Evolutionary conservation across 2,113 vertebrate species (phyloP), one percentile per base, ranked within the genome.

Genomic region (Donacobius atricapilla): DNA sequence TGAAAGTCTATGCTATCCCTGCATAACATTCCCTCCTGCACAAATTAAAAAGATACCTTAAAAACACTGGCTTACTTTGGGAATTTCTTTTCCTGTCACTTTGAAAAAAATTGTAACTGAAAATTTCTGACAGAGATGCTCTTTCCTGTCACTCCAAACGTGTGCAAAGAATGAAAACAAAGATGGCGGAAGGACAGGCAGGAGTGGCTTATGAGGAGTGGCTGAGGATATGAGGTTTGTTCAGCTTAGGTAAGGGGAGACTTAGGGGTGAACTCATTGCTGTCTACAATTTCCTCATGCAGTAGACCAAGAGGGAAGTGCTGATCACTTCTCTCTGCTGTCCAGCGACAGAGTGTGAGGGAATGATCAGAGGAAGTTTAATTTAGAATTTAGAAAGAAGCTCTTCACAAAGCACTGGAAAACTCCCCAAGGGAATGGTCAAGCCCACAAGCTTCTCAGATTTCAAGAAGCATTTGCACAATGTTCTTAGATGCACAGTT

Each of bases 131-230:
- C 10, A n/a, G n/a, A 58, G 25, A 30, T 69, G 13, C 2, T n/a
- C 8, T 65, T 64, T 30, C 33, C 15, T 37, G 22, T 37, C 24
- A 11, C 15, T 85, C 44, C 28, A 58, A 73, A 58, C 27, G 8
- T 31, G 16, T 20, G 10, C 44, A 60, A 44, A 53, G 15, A 83
- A 58, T 40, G 30, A 31, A 27, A 72, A 44, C 42, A 68, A 83
- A 63, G 12, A 50, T 11, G 14, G 16, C 53, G 10, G 53, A 63
- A 47, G 20, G 28, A 53, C 11, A 48, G 71, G 9, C 2, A 7
- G 15, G 7, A 30, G 44, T 40, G 13, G 44, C 10, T 60, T 57
- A 24, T 1, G 8, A 60, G 17, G 8, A 69, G 13, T 0, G 0
- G 25, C 15, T 50, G 25, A 70, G 19, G 7, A 40, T 58, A n/a